Base-by-base conservation (phyloP, 2,113 vertebrate species). In the Neofelis nebulosa region DNA sequence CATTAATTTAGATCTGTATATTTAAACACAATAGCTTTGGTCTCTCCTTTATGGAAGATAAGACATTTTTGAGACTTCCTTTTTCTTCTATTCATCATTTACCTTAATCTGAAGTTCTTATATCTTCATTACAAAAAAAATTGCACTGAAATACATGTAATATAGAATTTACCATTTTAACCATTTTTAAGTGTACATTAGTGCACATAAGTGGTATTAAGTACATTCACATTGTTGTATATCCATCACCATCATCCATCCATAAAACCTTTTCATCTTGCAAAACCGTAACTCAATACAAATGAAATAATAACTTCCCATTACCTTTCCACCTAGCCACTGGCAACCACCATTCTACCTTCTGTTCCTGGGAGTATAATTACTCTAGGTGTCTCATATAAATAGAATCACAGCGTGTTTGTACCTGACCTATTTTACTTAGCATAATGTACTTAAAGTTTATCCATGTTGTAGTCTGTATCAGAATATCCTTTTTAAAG, bases 31-130 rank as follows among this genome's bases (percentile, higher is more conserved):
- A 25, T 93, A 41, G 23, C 69, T 94, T 66, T 79, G 25, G 7
- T 88, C 21, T 88, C 52, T 50, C 65, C 19, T 48, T 83, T 66
- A 21, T 71, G 48, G 78, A 84, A 82, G 41, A 91, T 89, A 93
- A 76, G 82, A 79, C 10, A n/a, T 73, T 91, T 71, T 87, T 41
- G 25, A 74, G 29, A 95, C 4, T 57, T 61, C 21, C 45, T 14
- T 21, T 61, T 55, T 94, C 31, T 38, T 81, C 41, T 80, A 13
- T 81, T 92, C 73, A 93, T 85, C 57, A 93, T 96, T 91, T 87
- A 55, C n/a, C 41, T 68, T 86, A 92, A 85, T 92, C 15, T 80
- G 23, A 81, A 13, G 48, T 79, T 55, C 38, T 86, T 92, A 52
- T 27, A 12, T 10, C 21, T 73, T 94, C 55, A 27, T 89, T 89